These are phyloP conservation scores for Leptopilina clavipes DNA, from an alignment of 1,140 invertebrate species.

Conservation along the genomic window DNA sequence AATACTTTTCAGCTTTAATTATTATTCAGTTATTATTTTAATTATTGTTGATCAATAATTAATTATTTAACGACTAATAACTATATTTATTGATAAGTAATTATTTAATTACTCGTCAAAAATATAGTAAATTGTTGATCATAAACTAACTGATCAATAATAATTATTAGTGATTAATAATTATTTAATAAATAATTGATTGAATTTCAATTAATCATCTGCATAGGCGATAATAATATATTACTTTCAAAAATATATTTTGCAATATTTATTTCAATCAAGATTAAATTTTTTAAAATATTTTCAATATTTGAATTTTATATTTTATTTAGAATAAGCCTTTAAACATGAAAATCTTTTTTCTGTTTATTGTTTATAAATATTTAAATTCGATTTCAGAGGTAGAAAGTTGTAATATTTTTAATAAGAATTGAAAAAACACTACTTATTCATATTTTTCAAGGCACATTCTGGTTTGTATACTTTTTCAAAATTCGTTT, in stretches of 20 bases:
- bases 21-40: no score
- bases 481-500: neutral
- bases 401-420: conserved; percentile 11
- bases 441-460: neutral
- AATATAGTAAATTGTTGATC: no score
- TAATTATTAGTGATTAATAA: no score
- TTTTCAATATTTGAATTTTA: neutral
- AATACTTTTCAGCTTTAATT: no score
- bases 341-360: neutral
- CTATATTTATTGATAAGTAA: no score
- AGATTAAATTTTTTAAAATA: neutral
- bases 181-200: no score
- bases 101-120: no score
- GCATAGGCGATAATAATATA: neutral
- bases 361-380: neutral
- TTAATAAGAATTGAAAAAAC: conserved; percentile 10
- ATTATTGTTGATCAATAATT: no score
- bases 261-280: neutral
- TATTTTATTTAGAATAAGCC: neutral
- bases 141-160: no score
- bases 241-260: conserved; percentile 10
- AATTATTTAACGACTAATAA: no score
- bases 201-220: neutral
- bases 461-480: neutral
- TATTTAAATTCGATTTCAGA: conserved; percentile 5